These are phyloP conservation scores for Kradibia gibbosae DNA, from an alignment of 1,140 invertebrate genomes.

Conservation along the genomic window DNA sequence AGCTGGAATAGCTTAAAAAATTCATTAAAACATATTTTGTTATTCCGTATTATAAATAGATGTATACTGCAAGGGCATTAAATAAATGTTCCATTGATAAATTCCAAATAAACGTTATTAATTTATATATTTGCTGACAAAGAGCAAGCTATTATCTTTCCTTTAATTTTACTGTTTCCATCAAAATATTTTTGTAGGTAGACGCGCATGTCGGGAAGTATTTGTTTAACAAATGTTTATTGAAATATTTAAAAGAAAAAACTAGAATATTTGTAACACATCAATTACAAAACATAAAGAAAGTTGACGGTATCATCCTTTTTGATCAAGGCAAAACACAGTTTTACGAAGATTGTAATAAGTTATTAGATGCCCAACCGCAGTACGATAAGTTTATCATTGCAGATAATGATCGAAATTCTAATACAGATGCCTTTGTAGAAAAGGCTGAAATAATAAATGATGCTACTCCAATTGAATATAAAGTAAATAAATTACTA, in stretches of 20 bases:
- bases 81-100: no score
- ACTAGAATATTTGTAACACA: constrained; percentile 88
- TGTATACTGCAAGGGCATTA: no score
- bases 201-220: constrained; percentile 83
- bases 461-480: constrained; percentile 65
- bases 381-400: constrained; percentile 63
- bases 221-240: constrained; percentile 80
- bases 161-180: no score
- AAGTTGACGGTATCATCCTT: constrained; percentile 84
- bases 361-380: constrained; percentile 70
- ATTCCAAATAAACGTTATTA: no score
- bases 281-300: constrained; percentile 88
- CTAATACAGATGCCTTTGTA: constrained; percentile 61
- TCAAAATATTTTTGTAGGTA: constrained; percentile 72
- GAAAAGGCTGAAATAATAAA: constrained; percentile 56
- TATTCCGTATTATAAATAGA: no score
- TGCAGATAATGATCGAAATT: constrained; percentile 60
- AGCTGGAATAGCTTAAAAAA: no score
- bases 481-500: constrained; percentile 57
- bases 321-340: constrained; percentile 79
- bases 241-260: constrained; percentile 68
- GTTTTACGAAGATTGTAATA: constrained; percentile 72
- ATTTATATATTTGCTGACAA: no score
- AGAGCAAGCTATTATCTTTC: no score
- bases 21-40: no score